These are phyloP conservation scores for Himalopsyche phryganea DNA, from an alignment of 1,140 invertebrate species.

Conservation along the genomic window DNA sequence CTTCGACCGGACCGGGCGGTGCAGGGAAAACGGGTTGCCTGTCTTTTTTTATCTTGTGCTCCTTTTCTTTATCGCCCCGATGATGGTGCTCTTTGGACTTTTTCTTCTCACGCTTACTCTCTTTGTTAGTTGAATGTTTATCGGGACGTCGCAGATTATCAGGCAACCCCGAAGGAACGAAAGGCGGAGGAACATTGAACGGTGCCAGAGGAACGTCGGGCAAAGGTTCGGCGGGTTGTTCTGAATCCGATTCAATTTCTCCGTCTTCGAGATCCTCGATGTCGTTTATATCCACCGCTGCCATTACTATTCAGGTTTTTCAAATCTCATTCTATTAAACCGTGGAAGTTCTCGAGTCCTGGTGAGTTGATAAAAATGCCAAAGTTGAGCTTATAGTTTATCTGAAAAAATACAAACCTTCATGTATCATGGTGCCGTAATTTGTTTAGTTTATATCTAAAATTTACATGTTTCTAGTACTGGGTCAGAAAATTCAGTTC, in stretches of 20 bases:
- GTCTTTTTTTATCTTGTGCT: slow-evolving; percentile 47
- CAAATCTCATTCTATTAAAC: not conserved
- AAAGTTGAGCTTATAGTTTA: not conserved
- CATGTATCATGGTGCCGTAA: too few species aligned
- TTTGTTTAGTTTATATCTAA: too few species aligned
- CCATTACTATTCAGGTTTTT: slow-evolving; percentile 36
- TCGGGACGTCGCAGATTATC: not conserved
- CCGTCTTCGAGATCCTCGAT: slow-evolving; percentile 58
- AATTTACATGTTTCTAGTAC: too few species aligned
- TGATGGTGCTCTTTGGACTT: slow-evolving; percentile 52
- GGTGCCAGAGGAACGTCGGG: slow-evolving; percentile 29
- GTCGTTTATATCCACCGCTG: slow-evolving; percentile 37
- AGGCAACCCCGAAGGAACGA: slow-evolving; percentile 18
- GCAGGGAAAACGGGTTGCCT: slow-evolving; percentile 25
- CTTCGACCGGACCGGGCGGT: slow-evolving; percentile 45
- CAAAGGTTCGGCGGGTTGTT: slow-evolving; percentile 44
- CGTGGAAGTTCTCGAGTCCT: not conserved
- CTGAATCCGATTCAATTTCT: slow-evolving; percentile 58
- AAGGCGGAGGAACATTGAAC: slow-evolving; percentile 6
- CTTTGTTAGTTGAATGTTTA: not conserved
- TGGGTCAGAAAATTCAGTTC: too few species aligned
- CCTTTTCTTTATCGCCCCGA: slow-evolving; percentile 41
- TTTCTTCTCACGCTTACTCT: slow-evolving; percentile 22
- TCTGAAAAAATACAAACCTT: not conserved
- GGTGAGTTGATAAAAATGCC: not conserved